These are phyloP conservation scores for Pipra filicauda DNA, from an alignment of 2,113 vertebrate genomes.

Conservation along the genomic window DNA sequence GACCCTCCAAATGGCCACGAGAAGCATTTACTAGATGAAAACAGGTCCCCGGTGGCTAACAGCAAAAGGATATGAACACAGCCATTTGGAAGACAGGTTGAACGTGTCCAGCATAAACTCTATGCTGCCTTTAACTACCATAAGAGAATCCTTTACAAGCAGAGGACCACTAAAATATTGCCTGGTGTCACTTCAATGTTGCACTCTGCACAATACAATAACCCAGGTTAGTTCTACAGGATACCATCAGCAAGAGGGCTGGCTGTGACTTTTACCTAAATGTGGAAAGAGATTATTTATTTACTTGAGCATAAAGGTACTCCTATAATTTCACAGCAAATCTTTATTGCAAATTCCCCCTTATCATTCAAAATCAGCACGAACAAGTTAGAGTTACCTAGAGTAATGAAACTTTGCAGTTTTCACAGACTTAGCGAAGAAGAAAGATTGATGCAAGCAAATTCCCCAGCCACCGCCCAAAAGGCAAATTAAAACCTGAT, in stretches of 20 bases:
- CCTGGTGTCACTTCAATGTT: background rate
- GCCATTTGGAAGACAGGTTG: background rate
- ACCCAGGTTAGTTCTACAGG: background rate
- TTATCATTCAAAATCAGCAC: background rate
- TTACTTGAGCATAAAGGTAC: background rate
- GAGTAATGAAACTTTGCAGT: background rate
- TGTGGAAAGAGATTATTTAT: background rate
- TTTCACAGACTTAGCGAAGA: background rate
- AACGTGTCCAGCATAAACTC: background rate
- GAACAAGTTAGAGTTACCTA: background rate
- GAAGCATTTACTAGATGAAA: background rate
- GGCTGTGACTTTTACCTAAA: background rate
- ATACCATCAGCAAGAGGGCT: background rate
- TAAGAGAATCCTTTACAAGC: background rate
- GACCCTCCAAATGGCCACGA: background rate
- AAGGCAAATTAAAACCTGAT: background rate
- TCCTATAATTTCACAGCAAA: background rate
- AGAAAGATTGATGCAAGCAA: background rate
- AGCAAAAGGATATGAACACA: background rate
- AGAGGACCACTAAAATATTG: background rate
- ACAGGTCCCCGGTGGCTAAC: background rate
- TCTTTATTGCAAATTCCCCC: background rate
- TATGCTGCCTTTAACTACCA: background rate
- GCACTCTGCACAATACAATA: background rate
- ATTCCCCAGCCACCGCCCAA: accelerated